These are phyloP conservation scores for Vanessa cardui DNA, from an alignment of 2,888 invertebrate species.

Conservation along the genomic window DNA sequence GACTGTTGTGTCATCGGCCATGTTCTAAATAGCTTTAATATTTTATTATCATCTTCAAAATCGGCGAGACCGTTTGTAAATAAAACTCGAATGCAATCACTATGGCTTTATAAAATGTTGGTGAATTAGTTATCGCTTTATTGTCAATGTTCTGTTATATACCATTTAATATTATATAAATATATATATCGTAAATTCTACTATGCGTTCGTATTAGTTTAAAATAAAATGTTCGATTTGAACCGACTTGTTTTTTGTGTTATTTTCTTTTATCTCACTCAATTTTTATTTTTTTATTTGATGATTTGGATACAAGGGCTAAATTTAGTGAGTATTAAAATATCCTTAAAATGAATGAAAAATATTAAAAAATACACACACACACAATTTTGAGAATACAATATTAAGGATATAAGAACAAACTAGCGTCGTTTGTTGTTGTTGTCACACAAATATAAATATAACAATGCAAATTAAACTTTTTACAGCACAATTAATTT, in stretches of 20 bases:
- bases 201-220: slow-evolving; percentile 81
- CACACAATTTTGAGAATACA: too few relatives aligned
- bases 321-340: too few relatives aligned
- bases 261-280: slow-evolving; percentile 40
- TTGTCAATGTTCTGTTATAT: slow-evolving; percentile 78
- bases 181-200: slow-evolving; percentile 82
- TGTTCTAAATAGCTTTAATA: slow-evolving; percentile 77
- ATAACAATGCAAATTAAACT: too few relatives aligned
- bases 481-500: too few relatives aligned
- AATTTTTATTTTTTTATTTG: too few relatives aligned
- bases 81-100: slow-evolving; percentile 64
- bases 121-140: slow-evolving; percentile 76
- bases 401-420: too few relatives aligned
- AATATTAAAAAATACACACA: too few relatives aligned
- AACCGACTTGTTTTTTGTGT: slow-evolving; percentile 40
- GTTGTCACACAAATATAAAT: too few relatives aligned
- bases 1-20: slow-evolving; percentile 72
- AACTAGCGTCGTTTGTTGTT: too few relatives aligned
- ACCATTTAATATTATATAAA: slow-evolving; percentile 76
- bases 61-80: slow-evolving; percentile 59
- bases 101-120: slow-evolving; percentile 76
- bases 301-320: too few relatives aligned
- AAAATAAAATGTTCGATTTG: slow-evolving; percentile 80
- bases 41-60: slow-evolving; percentile 65
- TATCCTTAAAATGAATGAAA: too few relatives aligned